These are phyloP conservation scores for Clarias batrachus DNA, from an alignment of 2,113 vertebrate species.

Conservation along the genomic window DNA sequence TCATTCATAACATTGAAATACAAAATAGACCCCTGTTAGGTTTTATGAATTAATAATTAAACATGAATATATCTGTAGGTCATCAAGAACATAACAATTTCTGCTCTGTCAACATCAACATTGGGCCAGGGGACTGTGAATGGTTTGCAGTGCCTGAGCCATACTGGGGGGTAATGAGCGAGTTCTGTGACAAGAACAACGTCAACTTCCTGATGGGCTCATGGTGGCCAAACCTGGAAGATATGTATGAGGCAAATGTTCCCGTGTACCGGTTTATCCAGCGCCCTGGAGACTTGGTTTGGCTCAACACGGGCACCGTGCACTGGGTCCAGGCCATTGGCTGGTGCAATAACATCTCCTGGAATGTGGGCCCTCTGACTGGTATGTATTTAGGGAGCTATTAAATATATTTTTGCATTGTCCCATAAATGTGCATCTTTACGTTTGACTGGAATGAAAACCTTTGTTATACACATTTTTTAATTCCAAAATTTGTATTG, in stretches of 20 bases:
- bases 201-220: slow-evolving; percentile 97
- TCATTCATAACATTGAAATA: neutral
- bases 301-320: slow-evolving; percentile 97
- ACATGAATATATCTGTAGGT: slow-evolving; percentile 66
- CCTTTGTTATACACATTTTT: neutral
- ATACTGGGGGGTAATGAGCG: slow-evolving; percentile 96
- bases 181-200: slow-evolving; percentile 98
- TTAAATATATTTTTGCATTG: neutral
- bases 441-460: neutral
- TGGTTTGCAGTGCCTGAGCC: slow-evolving; percentile 97
- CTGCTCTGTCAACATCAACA: slow-evolving; percentile 98
- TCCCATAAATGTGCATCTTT: neutral
- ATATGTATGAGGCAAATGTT: slow-evolving; percentile 95
- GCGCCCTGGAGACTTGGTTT: slow-evolving; percentile 94
- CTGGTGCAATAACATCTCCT: slow-evolving; percentile 99
- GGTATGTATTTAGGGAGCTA: slow-evolving; percentile 66
- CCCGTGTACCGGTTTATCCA: slow-evolving; percentile 98
- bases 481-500: no score
- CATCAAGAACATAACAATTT: slow-evolving; percentile 99
- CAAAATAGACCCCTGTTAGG: neutral
- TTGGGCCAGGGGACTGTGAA: slow-evolving; percentile 97
- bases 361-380: slow-evolving; percentile 96
- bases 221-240: slow-evolving; percentile 95
- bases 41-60: neutral
- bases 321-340: slow-evolving; percentile 98